Evolutionary conservation across 2,888 invertebrate species (phyloP).

Genomic region (Cerceris ruficornis): DNA sequence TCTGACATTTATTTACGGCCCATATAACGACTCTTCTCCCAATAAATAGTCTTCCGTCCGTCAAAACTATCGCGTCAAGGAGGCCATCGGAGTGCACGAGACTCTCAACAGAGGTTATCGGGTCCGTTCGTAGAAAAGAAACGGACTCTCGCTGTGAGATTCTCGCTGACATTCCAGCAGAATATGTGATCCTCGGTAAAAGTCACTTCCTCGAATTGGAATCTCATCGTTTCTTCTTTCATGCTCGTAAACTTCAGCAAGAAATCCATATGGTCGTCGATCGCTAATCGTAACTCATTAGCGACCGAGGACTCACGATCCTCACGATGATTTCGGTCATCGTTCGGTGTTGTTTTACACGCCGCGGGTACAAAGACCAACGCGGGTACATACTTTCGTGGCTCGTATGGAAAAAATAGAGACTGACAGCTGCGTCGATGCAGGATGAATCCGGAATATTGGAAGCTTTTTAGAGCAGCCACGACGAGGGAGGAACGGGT

Average conservation of each 20-base stretch:
- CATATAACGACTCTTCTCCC: conserved; percentile 6
- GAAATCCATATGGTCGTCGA: conserved; percentile 18
- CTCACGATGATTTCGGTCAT: no score
- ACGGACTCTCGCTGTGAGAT: conserved; percentile 31
- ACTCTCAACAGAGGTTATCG: conserved; percentile 53
- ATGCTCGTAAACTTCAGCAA: background rate
- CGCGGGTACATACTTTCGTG: background rate
- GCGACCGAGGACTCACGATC: no score
- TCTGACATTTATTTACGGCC: conserved; percentile 36
- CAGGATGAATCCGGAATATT: conserved; percentile 39
- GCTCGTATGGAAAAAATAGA: conserved; percentile 21
- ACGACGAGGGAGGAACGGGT: conserved; percentile 28
- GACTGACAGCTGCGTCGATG: conserved; percentile 49
- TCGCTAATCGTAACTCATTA: no score
- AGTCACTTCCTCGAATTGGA: conserved; percentile 17
- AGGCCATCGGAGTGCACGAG: conserved; percentile 28
- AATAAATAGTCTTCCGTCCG: conserved; percentile 37
- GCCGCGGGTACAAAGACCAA: background rate
- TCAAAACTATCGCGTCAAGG: conserved; percentile 38
- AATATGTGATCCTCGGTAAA: conserved; percentile 5
- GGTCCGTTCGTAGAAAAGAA: conserved; percentile 2
- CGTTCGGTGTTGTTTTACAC: no score
- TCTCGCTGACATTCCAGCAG: conserved; percentile 21
- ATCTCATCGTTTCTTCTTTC: conserved; percentile 6
- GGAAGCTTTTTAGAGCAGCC: conserved; percentile 52